These are phyloP conservation scores for Leptodactylus fuscus DNA, from an alignment of 2,113 vertebrate species.

Conservation along the genomic window DNA sequence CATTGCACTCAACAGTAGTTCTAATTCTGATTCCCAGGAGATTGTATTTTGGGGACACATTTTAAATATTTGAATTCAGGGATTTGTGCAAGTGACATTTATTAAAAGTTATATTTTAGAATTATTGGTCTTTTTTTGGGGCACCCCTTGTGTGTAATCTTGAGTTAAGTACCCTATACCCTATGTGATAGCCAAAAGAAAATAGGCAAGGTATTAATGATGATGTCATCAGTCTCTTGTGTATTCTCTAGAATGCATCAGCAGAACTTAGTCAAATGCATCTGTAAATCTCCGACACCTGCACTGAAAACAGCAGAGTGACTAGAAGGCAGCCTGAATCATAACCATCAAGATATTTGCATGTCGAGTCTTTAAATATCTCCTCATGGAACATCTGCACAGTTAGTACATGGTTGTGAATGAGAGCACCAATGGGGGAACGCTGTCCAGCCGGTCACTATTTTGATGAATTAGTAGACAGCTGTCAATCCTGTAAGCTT, in stretches of 20 bases:
- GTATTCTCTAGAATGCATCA: slow-evolving; percentile 3
- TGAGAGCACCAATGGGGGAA: neutral
- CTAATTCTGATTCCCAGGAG: too few species aligned
- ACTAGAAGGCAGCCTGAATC: neutral
- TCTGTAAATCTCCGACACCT: neutral
- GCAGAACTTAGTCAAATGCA: slow-evolving; percentile 40
- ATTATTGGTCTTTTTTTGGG: too few species aligned
- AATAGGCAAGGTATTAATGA: neutral
- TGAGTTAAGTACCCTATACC: too few species aligned
- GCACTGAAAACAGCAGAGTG: slow-evolving; percentile 10
- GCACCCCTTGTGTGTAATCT: too few species aligned
- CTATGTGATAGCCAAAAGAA: too few species aligned
- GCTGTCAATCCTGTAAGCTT: slow-evolving; percentile 4
- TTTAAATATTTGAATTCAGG: too few species aligned
- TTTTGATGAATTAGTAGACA: neutral
- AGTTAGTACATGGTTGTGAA: neutral
- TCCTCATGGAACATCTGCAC: neutral
- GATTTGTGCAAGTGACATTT: too few species aligned
- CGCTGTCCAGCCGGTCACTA: slow-evolving; percentile 25
- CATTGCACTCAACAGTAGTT: too few species aligned
- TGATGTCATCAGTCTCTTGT: slow-evolving; percentile 3
- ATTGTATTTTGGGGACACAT: too few species aligned
- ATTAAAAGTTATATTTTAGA: too few species aligned
- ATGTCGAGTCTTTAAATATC: neutral
- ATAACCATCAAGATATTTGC: neutral